Base-by-base conservation (phyloP, 2,113 vertebrate genomes). In the Notarius lentiginosus region DNA sequence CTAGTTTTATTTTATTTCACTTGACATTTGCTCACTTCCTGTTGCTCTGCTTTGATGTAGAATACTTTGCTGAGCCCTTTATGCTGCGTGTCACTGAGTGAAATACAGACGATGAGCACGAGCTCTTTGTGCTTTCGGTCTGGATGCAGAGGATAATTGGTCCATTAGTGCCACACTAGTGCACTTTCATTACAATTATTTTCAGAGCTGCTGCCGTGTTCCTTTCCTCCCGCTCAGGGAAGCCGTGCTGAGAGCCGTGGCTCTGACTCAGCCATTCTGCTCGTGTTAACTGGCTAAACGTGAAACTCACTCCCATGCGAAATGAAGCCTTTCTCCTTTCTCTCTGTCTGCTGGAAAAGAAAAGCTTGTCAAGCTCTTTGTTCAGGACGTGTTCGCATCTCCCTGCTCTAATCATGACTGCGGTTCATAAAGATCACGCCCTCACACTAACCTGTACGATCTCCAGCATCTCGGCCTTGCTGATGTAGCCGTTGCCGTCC, bases 401-500 rank as follows among this genome's bases (percentile, higher is more conserved):
- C 41, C 41, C 72, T 41, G 30, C 1, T 72, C 30, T 72, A 72
- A 72, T 72, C 12, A 8, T 17, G 30, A 17, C 27, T 77, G 51
- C 2, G 2, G 51, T 27, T 15, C 55, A 55, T 58, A 79, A 79
- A 58, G 0, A 58, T 6, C 47, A 30, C 3, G 49, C 22, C 22
- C 9, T 34, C 47, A 68, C 24, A 91, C 93, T 76, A 72, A 99
- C 98, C 97, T 99, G 96, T 87, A 99, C 98, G 0, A 99, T 99
- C 95, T 99, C 98, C 90, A 99, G 95, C 98, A 99, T 99, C 94
- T 99, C 98, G 0, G 97, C 96, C 93, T 97, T 98, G 94, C 98
- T 99, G 92, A 99, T 99, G 95, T 99, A 99, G 86, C 98, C 98
- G 0, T 99, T 99, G n/a, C 98, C 98, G 0, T 99, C 98, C 68